Evolutionary conservation across 2,888 invertebrate species (phyloP).

Genomic region (Alloplasta piceator): DNA sequence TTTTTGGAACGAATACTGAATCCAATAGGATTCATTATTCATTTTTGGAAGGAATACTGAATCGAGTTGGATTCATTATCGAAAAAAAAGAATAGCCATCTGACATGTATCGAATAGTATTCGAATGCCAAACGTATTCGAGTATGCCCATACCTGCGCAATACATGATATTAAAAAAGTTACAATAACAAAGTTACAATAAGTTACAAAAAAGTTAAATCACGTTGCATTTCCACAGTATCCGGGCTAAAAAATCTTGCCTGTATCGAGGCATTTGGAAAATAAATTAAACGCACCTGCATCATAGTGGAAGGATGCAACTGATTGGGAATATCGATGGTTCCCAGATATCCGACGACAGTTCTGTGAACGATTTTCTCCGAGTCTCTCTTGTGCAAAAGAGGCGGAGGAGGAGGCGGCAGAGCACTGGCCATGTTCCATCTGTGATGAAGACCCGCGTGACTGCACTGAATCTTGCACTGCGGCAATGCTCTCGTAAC

Average conservation of each 20-base stretch:
- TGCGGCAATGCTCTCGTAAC: constrained; percentile 69
- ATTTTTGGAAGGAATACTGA: too few relatives aligned
- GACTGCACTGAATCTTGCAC: constrained; percentile 76
- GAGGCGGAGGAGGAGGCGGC: constrained; percentile 82
- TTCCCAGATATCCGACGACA: constrained; percentile 97
- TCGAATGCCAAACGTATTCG: too few relatives aligned
- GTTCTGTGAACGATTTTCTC: constrained; percentile 89
- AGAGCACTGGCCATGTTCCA: constrained; percentile 82
- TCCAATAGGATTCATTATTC: too few relatives aligned
- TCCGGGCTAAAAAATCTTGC: background rate
- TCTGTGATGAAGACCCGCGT: constrained; percentile 77
- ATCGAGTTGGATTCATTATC: too few relatives aligned
- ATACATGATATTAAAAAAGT: too few relatives aligned
- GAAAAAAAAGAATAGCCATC: too few relatives aligned
- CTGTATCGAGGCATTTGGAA: background rate
- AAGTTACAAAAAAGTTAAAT: too few relatives aligned
- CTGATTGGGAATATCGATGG: constrained; percentile 97
- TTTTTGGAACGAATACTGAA: too few relatives aligned
- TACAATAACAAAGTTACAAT: too few relatives aligned
- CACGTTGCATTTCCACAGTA: background rate
- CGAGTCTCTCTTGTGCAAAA: constrained; percentile 78
- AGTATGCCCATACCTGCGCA: too few relatives aligned
- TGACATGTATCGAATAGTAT: too few relatives aligned
- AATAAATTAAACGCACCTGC: constrained; percentile 78
- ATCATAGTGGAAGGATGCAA: constrained; percentile 90